Percentiles rank a stretch among this genome's conserved stretches.
Evolutionary conservation across 2,888 invertebrate species (phyloP).

Genomic region (Polymixis lichenea): DNA sequence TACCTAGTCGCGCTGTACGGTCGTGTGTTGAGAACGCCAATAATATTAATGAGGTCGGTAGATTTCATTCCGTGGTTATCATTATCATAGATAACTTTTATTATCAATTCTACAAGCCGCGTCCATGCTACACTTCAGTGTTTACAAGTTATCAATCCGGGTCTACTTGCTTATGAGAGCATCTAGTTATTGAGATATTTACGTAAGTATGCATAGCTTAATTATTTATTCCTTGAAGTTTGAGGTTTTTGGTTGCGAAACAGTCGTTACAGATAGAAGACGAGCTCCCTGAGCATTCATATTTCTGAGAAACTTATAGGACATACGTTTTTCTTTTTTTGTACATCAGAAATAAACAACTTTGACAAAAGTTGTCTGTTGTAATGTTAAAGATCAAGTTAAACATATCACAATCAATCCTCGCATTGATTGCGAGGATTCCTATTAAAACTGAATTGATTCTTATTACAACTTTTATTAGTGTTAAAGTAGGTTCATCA

Average conservation of each 20-base stretch:
- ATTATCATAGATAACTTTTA: slow-evolving; percentile 56
- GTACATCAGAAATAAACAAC: neutral
- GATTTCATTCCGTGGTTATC: slow-evolving; percentile 45
- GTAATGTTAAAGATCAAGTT: neutral
- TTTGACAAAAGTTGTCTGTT: neutral
- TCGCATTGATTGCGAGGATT: neutral
- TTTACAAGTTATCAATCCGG: slow-evolving; percentile 44
- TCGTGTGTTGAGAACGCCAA: slow-evolving; percentile 17
- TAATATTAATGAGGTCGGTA: slow-evolving; percentile 43
- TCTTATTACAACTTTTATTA: neutral
- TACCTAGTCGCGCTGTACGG: slow-evolving; percentile 1
- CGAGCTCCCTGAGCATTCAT: slow-evolving; percentile 1
- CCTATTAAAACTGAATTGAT: neutral
- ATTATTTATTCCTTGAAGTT: neutral
- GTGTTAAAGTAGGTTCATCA: neutral
- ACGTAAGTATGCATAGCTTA: slow-evolving; percentile 38
- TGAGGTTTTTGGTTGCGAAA: neutral
- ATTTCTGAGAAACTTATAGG: no score
- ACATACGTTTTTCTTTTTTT: neutral
- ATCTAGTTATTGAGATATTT: slow-evolving; percentile 12
- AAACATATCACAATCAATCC: slow-evolving; percentile 4
- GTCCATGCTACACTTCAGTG: slow-evolving; percentile 33
- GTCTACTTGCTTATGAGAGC: neutral
- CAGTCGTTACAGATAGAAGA: neutral
- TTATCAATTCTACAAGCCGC: slow-evolving; percentile 49